These are phyloP conservation scores for Calephelis virginiensis DNA, from an alignment of 1,140 invertebrate genomes.

Conservation along the genomic window DNA sequence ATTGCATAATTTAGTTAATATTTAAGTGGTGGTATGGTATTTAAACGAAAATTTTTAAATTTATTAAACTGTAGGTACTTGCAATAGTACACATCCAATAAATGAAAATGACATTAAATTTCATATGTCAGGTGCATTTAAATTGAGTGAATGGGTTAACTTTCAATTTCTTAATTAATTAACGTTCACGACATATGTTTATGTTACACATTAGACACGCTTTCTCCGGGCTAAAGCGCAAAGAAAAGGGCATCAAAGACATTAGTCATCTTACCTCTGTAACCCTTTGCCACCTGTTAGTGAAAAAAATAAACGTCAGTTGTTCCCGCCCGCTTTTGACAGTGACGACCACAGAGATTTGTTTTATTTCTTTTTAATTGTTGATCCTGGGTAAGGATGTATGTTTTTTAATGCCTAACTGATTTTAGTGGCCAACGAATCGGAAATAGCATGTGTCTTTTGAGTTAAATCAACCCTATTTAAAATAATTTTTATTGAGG, in stretches of 20 bases:
- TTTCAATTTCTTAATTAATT: conserved; percentile 76
- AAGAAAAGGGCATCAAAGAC: conserved; percentile 42
- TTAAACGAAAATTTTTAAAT: too few relatives aligned
- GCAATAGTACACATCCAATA: too few relatives aligned
- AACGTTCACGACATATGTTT: conserved; percentile 68
- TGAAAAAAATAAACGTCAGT: conserved; percentile 65
- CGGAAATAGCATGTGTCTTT: conserved; percentile 73
- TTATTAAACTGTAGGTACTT: too few relatives aligned
- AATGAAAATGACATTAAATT: too few relatives aligned
- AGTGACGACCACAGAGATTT: conserved; percentile 59
- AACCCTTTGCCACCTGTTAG: conserved; percentile 70
- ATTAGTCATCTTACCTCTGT: conserved; percentile 43
- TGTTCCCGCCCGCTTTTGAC: conserved; percentile 62
- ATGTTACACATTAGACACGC: conserved; percentile 64
- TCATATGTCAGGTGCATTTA: not conserved
- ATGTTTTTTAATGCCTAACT: conserved; percentile 53
- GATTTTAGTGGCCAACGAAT: conserved; percentile 59
- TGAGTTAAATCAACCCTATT: conserved; percentile 42
- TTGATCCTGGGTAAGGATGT: conserved; percentile 50
- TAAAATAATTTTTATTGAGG: conserved; percentile 66
- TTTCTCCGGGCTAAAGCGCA: conserved; percentile 48
- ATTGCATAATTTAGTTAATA: too few relatives aligned
- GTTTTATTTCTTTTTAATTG: conserved; percentile 78
- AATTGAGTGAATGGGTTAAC: conserved; percentile 19
- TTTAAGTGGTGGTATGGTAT: too few relatives aligned